Evolutionary conservation across 2,797 vertebrate genomes (phyloP).

Genomic region (Anas bernieri): DNA sequence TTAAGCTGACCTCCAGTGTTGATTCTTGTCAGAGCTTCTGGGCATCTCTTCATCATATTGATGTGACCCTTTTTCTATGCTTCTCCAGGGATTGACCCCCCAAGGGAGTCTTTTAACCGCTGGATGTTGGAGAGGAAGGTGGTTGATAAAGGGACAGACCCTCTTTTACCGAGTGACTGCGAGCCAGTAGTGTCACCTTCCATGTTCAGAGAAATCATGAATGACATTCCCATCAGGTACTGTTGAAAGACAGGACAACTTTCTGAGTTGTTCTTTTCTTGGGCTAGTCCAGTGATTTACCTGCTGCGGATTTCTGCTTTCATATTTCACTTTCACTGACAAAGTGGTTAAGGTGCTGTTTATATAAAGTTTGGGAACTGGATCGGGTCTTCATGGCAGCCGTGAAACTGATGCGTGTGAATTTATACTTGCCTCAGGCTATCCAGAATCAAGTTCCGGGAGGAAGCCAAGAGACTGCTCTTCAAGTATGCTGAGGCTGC

Average conservation of each 20-base stretch:
- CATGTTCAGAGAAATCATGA: slow-evolving; percentile 99
- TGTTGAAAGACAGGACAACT: background rate
- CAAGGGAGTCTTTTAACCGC: slow-evolving; percentile 96
- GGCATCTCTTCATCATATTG: background rate
- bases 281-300: background rate
- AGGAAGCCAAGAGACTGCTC: slow-evolving; percentile 93
- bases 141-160: slow-evolving; percentile 92
- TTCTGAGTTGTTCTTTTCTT: background rate
- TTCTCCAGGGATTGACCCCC: slow-evolving; percentile 91
- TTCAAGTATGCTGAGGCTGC: slow-evolving; percentile 98
- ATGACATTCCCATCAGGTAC: slow-evolving; percentile 98
- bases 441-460: slow-evolving; percentile 97
- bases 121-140: slow-evolving; percentile 97
- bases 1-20: background rate
- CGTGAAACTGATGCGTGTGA: background rate
- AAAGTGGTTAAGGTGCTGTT: background rate
- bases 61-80: background rate
- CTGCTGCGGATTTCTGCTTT: accelerated
- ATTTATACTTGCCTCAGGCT: slow-evolving; percentile 79
- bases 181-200: slow-evolving; percentile 93
- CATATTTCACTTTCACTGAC: background rate
- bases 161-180: slow-evolving; percentile 93
- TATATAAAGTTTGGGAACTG: background rate
- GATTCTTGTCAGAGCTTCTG: background rate
- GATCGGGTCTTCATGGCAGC: background rate